These are phyloP conservation scores for Meloidogyne hapla DNA, from an alignment of 1,140 invertebrate genomes.

Conservation along the genomic window DNA sequence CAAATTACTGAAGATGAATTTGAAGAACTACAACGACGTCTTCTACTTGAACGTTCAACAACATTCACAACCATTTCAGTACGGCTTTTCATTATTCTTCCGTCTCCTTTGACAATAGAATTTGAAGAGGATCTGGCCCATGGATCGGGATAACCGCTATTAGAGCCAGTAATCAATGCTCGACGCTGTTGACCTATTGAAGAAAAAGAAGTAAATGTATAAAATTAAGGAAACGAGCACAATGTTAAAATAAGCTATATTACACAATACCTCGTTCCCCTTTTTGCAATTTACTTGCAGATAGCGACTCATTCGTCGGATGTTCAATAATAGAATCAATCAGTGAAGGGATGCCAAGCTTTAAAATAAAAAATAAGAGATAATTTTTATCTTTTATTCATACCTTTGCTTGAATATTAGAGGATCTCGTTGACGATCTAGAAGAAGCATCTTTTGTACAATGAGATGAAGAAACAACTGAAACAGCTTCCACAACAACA, in stretches of 20 bases:
- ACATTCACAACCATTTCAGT: background rate
- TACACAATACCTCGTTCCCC: background rate
- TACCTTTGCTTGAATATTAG: background rate
- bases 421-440: background rate
- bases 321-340: constrained; percentile 21
- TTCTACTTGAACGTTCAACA: too few relatives aligned
- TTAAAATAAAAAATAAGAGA: background rate
- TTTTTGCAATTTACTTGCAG: background rate
- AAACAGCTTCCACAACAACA: constrained; percentile 24
- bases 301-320: background rate
- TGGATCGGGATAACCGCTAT: constrained; percentile 4
- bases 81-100: background rate
- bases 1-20: background rate
- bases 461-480: constrained; percentile 2
- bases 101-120: background rate
- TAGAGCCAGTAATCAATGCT: background rate
- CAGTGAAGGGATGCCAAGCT: constrained; percentile 6
- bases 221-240: background rate
- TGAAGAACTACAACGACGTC: background rate
- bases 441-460: background rate
- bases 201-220: background rate
- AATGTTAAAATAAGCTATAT: constrained; percentile 11
- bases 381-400: background rate
- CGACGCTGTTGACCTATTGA: background rate
- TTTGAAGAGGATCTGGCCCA: background rate